Base-by-base conservation (phyloP, 2,113 vertebrate species). In the Salvator merianae region DNA sequence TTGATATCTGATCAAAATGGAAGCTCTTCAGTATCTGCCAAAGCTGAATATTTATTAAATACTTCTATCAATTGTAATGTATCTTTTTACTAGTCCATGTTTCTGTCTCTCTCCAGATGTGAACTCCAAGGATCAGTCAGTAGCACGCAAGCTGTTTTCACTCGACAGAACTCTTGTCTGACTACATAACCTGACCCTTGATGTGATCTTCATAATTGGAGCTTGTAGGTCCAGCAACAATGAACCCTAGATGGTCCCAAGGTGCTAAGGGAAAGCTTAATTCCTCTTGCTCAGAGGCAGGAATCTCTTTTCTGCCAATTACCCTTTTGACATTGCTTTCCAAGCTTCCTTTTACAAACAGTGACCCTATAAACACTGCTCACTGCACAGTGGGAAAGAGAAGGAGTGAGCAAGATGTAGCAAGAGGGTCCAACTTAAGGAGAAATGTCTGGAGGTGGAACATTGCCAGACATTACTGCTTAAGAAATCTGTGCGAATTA, bases 161-260 rank as follows among this genome's bases (percentile, higher is more conserved):
- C 73, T 91, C 89, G 89, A 84, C 84, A 87, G 88, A 93, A 88
- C 80, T 84, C 88, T 84, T 87, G 84, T 94, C 87, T 91, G 86
- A 82, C 87, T 88, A 76, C 65, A 78, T 69, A 84, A 80, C 86
- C 18, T 86, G 91, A 92, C 90, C 90, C 38, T 82, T 63, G 18
- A 65, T 86, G 83, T 92, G 86, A 92, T 92, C 88, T 77, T 91
- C 77, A 36, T 89, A 88, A 88, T 88, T 66, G 86, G 72, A 90
- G 88, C 91, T 85, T 82, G 88, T 53, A 80, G 86, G 86, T 91
- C 83, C 87, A 85, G 85, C 90, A 91, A 65, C 87, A 79, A 47
- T 53, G 90, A 94, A 86, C 75, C 77, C 78, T 79, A 77, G 88
- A 87, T 82, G 78, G 91, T 90, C 79, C 82, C 90, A 85, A 73